A percentile compares a stretch with the other conserved stretches of the same genome.
These are phyloP conservation scores for Drosophila flavopinicola DNA, from an alignment of 2,888 invertebrate genomes.

Conservation along the genomic window DNA sequence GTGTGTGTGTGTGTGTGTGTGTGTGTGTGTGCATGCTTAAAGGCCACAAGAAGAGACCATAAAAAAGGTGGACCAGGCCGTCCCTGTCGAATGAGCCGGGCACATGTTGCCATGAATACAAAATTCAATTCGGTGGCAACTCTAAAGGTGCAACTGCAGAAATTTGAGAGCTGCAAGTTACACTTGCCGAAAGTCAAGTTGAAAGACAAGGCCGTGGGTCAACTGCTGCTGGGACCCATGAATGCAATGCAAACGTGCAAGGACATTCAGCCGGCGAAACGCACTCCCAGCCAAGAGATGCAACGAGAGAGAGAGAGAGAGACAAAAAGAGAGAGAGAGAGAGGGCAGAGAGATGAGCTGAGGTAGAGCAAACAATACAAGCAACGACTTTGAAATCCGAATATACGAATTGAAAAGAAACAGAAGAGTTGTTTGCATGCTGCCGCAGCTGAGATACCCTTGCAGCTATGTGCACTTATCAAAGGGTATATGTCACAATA, in stretches of 20 bases:
- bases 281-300: constrained; percentile 16
- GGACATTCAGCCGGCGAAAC: constrained; percentile 50
- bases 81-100: constrained; percentile 37
- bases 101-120: constrained; percentile 70
- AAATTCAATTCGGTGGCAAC: constrained; percentile 57
- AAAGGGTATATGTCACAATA: too few relatives aligned
- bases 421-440: too few relatives aligned
- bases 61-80: constrained; percentile 26
- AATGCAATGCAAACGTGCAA: constrained; percentile 29
- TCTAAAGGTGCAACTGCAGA: constrained; percentile 23
- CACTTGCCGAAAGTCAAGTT: constrained; percentile 74
- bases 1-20: constrained; percentile 14
- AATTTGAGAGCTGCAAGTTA: constrained; percentile 38
- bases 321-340: neutral
- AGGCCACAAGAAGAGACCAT: constrained; percentile 15
- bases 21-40: constrained; percentile 4
- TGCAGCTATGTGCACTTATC: too few relatives aligned
- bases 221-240: constrained; percentile 42
- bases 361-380: constrained; percentile 37
- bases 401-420: constrained; percentile 12
- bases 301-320: neutral
- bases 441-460: too few relatives aligned
- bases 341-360: constrained; percentile 1
- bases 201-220: constrained; percentile 72
- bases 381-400: constrained; percentile 22